Evolutionary conservation across 2,797 vertebrate genomes (phyloP).

Genomic region (Sebastes baramenuke): DNA sequence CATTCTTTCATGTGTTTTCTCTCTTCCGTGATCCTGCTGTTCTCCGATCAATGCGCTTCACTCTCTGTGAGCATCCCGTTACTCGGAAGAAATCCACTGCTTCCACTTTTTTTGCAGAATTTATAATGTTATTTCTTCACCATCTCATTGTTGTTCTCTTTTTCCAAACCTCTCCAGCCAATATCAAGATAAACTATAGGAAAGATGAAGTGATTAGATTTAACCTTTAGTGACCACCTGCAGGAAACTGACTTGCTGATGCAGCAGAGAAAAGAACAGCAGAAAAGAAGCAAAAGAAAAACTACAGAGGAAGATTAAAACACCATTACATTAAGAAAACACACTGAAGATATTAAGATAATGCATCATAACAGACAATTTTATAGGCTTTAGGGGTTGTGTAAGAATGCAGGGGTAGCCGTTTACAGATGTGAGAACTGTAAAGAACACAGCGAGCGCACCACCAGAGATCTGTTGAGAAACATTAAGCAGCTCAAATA

Average conservation of each 20-base stretch:
- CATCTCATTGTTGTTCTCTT: background rate
- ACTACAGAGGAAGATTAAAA: background rate
- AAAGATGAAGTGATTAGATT: background rate
- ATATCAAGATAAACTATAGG: background rate
- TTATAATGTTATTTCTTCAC: background rate
- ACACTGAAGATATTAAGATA: background rate
- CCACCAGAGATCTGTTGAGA: background rate
- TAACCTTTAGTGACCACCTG: constrained; percentile 3
- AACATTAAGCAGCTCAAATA: background rate
- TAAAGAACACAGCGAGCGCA: background rate
- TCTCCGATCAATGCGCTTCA: background rate
- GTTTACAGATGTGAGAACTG: background rate
- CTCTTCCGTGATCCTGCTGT: background rate
- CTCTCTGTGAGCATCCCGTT: background rate
- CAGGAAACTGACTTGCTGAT: background rate
- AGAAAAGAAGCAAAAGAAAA: background rate
- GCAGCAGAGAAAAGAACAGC: background rate
- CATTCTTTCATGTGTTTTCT: background rate
- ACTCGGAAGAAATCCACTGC: background rate
- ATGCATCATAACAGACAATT: background rate
- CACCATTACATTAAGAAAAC: background rate
- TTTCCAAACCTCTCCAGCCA: constrained; percentile 1
- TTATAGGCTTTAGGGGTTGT: background rate
- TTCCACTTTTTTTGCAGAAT: background rate
- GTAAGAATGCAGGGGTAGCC: background rate